Base-by-base conservation (phyloP, 2,797 vertebrate species). In the Buceros bicornis region DNA sequence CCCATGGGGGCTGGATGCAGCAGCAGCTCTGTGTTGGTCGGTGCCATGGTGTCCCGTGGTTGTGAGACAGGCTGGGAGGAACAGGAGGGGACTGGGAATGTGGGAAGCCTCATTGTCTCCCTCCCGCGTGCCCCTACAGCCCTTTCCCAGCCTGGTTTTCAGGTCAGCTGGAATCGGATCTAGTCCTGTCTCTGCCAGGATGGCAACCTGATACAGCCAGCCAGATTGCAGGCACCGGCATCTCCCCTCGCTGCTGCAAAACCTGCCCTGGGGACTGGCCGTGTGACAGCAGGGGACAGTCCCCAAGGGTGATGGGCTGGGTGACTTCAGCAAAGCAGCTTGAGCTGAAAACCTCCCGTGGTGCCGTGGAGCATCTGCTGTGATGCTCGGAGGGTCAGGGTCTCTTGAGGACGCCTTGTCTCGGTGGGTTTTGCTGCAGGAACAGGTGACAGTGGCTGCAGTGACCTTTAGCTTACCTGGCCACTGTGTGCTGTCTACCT, bases 11-110 rank as follows among this genome's bases (percentile, higher is more conserved):
- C 48, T 67, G 76, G 50, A 22, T 6, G 40, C 1, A 0, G 16
- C 45, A 18, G 71, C 66, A 25, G 40, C 60, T 56, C 53, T 2
- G 1, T 28, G 72, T 47, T 2, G 0, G 7, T 6, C 1, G 2
- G 19, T 66, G 83, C 45, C 3, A 0, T 1, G 1, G 37, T 8
- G 0, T 28, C 31, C 56, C 4, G 0, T 1, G 1, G 65, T 0
- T 5, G 20, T 31, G 53, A 47, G 64, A 18, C 0, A 8, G 22
- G 48, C 50, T 56, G 60, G 50, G 60, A 84, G 37, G 57, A 74
- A 40, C 37, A 82, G 42, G 17, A 66, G 64, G 21, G 21, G 28
- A 6, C 22, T 35, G 47, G 42, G 42, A 89, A 51, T 3, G 1
- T 53, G 81, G 81, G 77, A 74, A 82, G 42, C 4, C 0, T 10